Base-by-base conservation (phyloP, 2,113 vertebrate species). In the Grus americana region DNA sequence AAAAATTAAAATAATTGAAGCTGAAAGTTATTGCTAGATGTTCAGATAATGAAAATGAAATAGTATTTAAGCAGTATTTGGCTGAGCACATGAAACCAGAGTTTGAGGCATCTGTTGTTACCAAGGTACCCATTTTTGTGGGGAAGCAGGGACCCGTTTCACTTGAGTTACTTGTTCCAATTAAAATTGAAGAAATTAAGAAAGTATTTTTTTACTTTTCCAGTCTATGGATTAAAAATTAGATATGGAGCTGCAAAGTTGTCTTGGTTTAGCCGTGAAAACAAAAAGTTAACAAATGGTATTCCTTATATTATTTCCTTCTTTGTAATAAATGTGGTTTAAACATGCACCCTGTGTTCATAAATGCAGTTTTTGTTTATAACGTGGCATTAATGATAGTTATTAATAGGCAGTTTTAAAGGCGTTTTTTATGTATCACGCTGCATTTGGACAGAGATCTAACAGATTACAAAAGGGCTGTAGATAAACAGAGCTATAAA, bases 311-410 rank as follows among this genome's bases (percentile, higher is more conserved):
- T 83, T 26, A 66, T 59, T 95, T 91, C 68, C 55, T 79, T 44
- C 40, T 85, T 81, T 84, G 36, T 65, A 21, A 63, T 40, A 49
- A 38, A 27, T 15, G 5, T 24, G 32, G 23, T 75, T 81, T 55
- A 44, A 18, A 29, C 1, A 1, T 93, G 46, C 76, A 65, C 44
- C 12, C 21, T 85, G 34, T 44, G 11, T 87, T 82, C 52, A 40
- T 59, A 85, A 95, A 61, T 68, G 47, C 68, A 75, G 36, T 6
- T 87, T 83, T 92, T 96, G 94, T 96, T 97, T 96, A 88, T n/a
- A 29, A 42, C 3, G 4, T 61, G 40, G 27, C 62, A 73, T 82
- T 82, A 57, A 38, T 54, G 62, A 7, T 54, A 12, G 23, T 76
- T 88, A 68, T 72, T 76, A 90, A 54, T 46, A 32, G 36, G 40